Conservation (phyloP, 2,888 invertebrate genomes). For the Meliscaeva auricollis region DNA sequence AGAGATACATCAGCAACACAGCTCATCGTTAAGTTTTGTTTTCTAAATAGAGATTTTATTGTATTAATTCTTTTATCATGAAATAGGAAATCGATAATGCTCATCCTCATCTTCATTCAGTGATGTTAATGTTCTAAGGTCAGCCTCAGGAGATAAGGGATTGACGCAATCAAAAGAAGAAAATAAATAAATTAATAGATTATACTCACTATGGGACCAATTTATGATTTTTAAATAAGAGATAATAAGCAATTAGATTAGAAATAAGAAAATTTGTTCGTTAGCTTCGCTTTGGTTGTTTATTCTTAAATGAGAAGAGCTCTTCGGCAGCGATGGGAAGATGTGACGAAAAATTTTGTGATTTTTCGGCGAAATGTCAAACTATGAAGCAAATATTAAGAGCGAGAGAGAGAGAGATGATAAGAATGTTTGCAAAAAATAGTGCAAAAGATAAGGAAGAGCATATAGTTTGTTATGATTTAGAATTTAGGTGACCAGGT, state of each 20-base stretch:
- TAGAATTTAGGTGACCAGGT: not conserved
- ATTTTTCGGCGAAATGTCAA: not conserved
- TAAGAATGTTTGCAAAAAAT: not conserved
- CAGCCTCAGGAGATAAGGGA: constrained; percentile 24
- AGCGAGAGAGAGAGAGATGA: not conserved
- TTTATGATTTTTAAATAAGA: not conserved
- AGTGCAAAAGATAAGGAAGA: constrained; percentile 8
- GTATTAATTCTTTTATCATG: too few relatives aligned
- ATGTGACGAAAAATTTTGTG: not conserved
- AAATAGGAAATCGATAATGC: constrained; percentile 2
- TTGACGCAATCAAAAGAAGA: constrained; percentile 26
- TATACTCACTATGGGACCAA: constrained; percentile 6
- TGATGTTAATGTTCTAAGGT: constrained; percentile 7
- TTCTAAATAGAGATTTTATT: not conserved
- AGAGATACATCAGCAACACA: constrained; percentile 1
- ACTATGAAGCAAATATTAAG: not conserved
- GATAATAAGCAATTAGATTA: not conserved
- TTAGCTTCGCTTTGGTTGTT: not conserved
- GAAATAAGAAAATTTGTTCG: not conserved
- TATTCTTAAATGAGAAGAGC: not conserved
- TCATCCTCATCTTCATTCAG: not conserved
- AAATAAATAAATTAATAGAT: not conserved
- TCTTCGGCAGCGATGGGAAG: not conserved
- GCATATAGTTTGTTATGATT: not conserved
- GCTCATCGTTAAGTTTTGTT: not conserved